Evolutionary conservation across 2,113 vertebrate genomes (phyloP).

Genomic region (Propithecus coquereli): DNA sequence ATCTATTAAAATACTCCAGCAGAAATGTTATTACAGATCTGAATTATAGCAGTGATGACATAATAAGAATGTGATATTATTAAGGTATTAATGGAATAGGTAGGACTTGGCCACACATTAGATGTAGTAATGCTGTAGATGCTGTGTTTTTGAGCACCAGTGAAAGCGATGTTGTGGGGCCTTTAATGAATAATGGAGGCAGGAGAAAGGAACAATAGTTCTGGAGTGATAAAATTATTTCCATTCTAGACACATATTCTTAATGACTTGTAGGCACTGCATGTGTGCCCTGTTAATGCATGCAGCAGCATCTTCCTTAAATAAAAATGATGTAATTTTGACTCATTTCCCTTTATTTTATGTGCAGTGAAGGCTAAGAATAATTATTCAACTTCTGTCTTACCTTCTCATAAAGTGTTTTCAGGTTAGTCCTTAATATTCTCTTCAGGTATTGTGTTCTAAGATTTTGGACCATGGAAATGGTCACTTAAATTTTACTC

Average conservation of each 20-base stretch:
- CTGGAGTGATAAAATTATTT: not conserved
- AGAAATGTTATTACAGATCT: not conserved
- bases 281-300: not conserved
- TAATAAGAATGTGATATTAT: not conserved
- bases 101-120: not conserved
- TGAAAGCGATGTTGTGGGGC: not conserved
- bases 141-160: not conserved
- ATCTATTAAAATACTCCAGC: not conserved
- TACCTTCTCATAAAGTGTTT: not conserved
- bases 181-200: constrained; percentile 9
- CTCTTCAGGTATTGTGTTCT: not conserved
- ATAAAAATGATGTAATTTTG: constrained; percentile 23
- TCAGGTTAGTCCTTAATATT: not conserved
- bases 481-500: not conserved
- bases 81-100: not conserved
- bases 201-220: not conserved
- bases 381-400: constrained; percentile 9
- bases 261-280: not conserved
- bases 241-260: not conserved
- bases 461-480: not conserved
- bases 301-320: not conserved
- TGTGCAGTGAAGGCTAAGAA: not conserved
- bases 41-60: not conserved
- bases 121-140: not conserved
- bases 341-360: constrained; percentile 43